phyloP scores from a whole-genome alignment of 2,797 vertebrate genomes.

The Bovichtus diacanthus region DNA sequence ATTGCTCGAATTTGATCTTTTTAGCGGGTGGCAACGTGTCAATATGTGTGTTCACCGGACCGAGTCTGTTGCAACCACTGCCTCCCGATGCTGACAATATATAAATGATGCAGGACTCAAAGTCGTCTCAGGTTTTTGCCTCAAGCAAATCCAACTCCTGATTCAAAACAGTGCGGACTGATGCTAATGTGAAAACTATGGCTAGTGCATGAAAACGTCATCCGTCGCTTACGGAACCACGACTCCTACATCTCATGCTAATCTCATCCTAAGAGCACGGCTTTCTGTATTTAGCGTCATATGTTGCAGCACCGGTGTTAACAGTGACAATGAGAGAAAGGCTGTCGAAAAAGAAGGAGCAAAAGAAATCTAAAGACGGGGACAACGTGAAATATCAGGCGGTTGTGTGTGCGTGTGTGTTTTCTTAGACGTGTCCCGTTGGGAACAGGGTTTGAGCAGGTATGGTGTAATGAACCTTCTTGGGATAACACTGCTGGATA shows the following conservation, averaged over 20 bases:
- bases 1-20: conserved; percentile 79
- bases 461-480: conserved; percentile 75
- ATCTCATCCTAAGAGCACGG: not conserved
- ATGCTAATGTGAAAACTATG: conserved; percentile 38
- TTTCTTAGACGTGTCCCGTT: conserved; percentile 19
- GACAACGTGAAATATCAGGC: conserved; percentile 17
- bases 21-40: conserved; percentile 63
- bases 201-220: conserved; percentile 45
- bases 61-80: conserved; percentile 64
- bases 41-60: conserved; percentile 74
- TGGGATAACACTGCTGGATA: conserved; percentile 66
- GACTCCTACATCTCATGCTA: not conserved
- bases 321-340: not conserved
- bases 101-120: conserved; percentile 83
- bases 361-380: conserved; percentile 1
- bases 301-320: not conserved
- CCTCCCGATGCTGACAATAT: conserved; percentile 77
- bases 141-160: conserved; percentile 60
- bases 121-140: conserved; percentile 74
- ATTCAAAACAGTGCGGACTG: conserved; percentile 54
- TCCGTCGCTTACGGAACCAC: conserved; percentile 16
- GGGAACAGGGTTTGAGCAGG: conserved; percentile 59
- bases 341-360: not conserved
- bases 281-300: not conserved
- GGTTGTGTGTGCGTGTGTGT: not conserved